A percentile compares a stretch with the other conserved stretches of the same genome.
These are phyloP conservation scores for Lordiphosa andalusiaca DNA, from an alignment of 2,888 invertebrate species.

Conservation along the genomic window DNA sequence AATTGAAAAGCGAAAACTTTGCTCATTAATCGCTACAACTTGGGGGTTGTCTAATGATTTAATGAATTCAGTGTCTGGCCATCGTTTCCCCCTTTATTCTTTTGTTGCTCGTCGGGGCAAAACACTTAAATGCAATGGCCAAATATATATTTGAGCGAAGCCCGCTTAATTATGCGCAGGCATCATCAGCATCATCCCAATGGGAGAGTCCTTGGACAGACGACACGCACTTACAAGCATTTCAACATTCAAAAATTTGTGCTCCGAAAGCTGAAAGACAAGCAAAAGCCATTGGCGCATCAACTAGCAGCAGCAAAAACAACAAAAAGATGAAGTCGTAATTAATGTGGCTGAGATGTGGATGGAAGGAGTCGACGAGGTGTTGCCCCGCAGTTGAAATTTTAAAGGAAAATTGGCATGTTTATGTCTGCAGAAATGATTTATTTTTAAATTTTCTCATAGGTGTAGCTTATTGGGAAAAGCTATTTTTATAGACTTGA, in stretches of 20 bases:
- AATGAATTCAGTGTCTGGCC: slow-evolving; percentile 48
- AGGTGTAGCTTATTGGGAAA: no score
- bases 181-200: slow-evolving; percentile 28
- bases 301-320: slow-evolving; percentile 35
- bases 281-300: slow-evolving; percentile 35
- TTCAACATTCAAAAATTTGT: slow-evolving; percentile 38
- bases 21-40: slow-evolving; percentile 33
- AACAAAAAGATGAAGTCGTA: slow-evolving; percentile 8
- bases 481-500: no score
- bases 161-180: slow-evolving; percentile 60
- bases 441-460: no score
- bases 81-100: slow-evolving; percentile 5
- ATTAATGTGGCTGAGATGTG: not conserved
- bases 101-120: slow-evolving; percentile 19
- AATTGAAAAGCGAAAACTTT: slow-evolving; percentile 22
- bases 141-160: slow-evolving; percentile 17
- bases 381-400: slow-evolving; percentile 5
- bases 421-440: no score
- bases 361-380: not conserved
- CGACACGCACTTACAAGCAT: slow-evolving; percentile 45
- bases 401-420: no score
- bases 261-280: slow-evolving; percentile 37
- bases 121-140: slow-evolving; percentile 36
- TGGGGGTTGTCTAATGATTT: slow-evolving; percentile 50
- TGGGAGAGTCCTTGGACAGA: slow-evolving; percentile 2